Conservation (phyloP, 2,113 vertebrate species). For the Pseudopodoces humilis region DNA sequence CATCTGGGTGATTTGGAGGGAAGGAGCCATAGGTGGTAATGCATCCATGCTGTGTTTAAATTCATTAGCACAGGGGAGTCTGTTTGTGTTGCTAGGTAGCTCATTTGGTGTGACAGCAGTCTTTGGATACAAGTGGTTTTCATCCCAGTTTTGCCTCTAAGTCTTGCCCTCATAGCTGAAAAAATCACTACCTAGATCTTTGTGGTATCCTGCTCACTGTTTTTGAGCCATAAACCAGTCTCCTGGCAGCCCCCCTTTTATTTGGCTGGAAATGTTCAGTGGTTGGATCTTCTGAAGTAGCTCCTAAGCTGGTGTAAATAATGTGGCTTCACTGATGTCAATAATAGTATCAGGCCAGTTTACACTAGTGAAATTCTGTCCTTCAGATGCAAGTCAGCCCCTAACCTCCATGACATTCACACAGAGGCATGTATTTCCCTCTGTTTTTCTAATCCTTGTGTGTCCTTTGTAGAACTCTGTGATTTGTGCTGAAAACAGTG, state of each 20-base stretch:
- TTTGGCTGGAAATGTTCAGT: neutral
- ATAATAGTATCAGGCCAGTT: neutral
- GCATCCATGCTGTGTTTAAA: conserved; percentile 30
- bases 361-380: neutral
- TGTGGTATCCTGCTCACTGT: neutral
- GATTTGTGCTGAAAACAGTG: neutral
- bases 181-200: neutral
- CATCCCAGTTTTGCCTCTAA: neutral
- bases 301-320: conserved; percentile 38
- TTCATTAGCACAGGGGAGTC: conserved; percentile 25
- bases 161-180: conserved; percentile 11
- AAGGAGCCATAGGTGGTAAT: conserved; percentile 11
- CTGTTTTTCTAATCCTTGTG: neutral
- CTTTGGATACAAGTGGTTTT: conserved; percentile 4
- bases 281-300: conserved; percentile 1
- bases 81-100: conserved; percentile 46
- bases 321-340: conserved; percentile 8
- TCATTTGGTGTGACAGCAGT: conserved; percentile 2
- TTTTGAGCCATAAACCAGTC: neutral
- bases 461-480: neutral
- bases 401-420: conserved; percentile 32
- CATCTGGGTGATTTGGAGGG: neutral
- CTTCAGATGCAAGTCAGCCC: neutral
- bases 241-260: neutral
- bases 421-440: neutral